A percentile compares a stretch with the other conserved stretches of the same genome.
Conservation (phyloP, 1,140 invertebrate species). For the Lepeophtheirus salmonis region DNA sequence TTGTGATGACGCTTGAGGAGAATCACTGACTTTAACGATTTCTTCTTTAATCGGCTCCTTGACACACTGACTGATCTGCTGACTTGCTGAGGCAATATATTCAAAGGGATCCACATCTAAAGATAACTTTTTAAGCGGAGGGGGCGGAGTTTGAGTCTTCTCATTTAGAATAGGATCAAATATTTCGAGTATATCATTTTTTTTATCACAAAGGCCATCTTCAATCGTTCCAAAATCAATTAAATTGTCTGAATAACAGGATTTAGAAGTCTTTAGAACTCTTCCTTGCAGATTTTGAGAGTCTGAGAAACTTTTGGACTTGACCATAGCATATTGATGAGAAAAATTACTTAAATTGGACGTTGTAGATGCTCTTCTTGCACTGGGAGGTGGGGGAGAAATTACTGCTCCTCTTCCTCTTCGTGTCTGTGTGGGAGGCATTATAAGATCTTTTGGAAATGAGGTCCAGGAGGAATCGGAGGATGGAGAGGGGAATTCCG, state of each 20-base stretch:
- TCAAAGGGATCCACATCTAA: background rate
- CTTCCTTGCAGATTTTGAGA: too few relatives aligned
- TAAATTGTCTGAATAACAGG: background rate
- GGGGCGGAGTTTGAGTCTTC: background rate
- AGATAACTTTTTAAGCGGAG: background rate
- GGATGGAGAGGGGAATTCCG: background rate
- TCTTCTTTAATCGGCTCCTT: background rate
- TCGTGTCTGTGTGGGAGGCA: too few relatives aligned
- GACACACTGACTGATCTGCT: background rate
- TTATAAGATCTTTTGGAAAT: background rate
- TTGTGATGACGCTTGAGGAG: slow-evolving; percentile 19
- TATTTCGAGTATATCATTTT: slow-evolving; percentile 3
- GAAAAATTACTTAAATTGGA: too few relatives aligned
- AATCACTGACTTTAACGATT: slow-evolving; percentile 15
- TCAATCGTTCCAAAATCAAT: background rate
- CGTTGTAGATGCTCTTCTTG: too few relatives aligned
- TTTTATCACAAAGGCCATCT: background rate
- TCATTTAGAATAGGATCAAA: slow-evolving; percentile 15
- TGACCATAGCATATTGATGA: too few relatives aligned
- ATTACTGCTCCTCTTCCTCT: too few relatives aligned
- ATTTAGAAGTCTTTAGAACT: too few relatives aligned
- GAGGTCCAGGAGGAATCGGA: background rate
- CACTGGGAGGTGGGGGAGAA: too few relatives aligned
- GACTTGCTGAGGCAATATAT: background rate
- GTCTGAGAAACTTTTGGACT: background rate